Evolutionary conservation across 2,888 invertebrate genomes (phyloP).

Genomic region (Polydrusus pterygomalis): DNA sequence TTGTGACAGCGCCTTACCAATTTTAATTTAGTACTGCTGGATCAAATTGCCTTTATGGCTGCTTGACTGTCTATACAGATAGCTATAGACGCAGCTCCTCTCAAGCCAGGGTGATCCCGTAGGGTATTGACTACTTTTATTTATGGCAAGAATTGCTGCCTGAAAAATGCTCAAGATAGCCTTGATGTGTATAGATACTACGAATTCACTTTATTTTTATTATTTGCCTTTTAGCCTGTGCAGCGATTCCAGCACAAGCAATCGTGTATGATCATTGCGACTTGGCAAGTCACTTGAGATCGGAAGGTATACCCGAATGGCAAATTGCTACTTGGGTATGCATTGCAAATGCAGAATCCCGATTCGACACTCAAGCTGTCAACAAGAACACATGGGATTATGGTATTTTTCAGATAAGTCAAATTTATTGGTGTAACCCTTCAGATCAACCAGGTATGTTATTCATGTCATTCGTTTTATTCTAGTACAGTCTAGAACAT

Average conservation of each 20-base stretch:
- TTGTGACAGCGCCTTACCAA: too few species aligned
- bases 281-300: slow-evolving; percentile 45
- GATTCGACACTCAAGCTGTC: slow-evolving; percentile 56
- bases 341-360: slow-evolving; percentile 57
- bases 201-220: neutral
- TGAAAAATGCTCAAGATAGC: too few species aligned
- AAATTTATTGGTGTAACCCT: slow-evolving; percentile 55
- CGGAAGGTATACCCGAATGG: slow-evolving; percentile 75
- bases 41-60: too few species aligned
- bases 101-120: too few species aligned
- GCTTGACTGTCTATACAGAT: too few species aligned
- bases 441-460: slow-evolving; percentile 42
- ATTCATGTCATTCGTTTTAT: too few species aligned
- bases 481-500: too few species aligned
- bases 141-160: too few species aligned
- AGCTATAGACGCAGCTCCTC: too few species aligned
- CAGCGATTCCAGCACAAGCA: slow-evolving; percentile 16
- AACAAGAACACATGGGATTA: slow-evolving; percentile 57
- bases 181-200: too few species aligned
- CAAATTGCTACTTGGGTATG: slow-evolving; percentile 59
- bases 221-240: slow-evolving; percentile 16
- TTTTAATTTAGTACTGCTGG: too few species aligned
- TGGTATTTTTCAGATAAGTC: slow-evolving; percentile 60
- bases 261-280: slow-evolving; percentile 57
- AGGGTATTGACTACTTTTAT: too few species aligned